phyloP scores from a whole-genome alignment of 2,888 invertebrate genomes.

The Emmelina monodactyla region DNA sequence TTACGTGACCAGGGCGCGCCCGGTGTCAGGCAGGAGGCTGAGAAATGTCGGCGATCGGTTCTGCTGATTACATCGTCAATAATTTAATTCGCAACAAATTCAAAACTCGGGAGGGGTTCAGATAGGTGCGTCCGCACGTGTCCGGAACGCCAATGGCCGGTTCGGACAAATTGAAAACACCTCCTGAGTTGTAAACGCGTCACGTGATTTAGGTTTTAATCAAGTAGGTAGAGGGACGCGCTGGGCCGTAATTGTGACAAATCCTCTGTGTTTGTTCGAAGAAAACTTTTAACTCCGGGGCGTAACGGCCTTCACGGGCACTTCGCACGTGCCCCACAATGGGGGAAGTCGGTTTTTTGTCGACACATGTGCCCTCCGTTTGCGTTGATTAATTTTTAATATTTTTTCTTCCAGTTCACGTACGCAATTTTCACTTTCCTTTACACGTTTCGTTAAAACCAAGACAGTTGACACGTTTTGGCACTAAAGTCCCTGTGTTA shows the following conservation, averaged over 20 bases:
- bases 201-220: constrained; percentile 68
- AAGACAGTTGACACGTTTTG: constrained; percentile 3
- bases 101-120: constrained; percentile 52
- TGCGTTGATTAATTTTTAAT: constrained; percentile 64
- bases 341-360: constrained; percentile 60
- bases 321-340: constrained; percentile 52
- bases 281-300: constrained; percentile 61
- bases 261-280: constrained; percentile 67
- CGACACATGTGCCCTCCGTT: constrained; percentile 58
- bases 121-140: constrained; percentile 59
- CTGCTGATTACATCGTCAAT: constrained; percentile 58
- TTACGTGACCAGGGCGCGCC: constrained; percentile 40
- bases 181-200: constrained; percentile 66
- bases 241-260: constrained; percentile 65
- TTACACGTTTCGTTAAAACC: constrained; percentile 2
- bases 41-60: constrained; percentile 31
- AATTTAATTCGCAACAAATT: constrained; percentile 65
- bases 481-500: constrained; percentile 11
- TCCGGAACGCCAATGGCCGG: constrained; percentile 58
- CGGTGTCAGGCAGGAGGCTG: constrained; percentile 19
- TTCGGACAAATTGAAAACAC: constrained; percentile 65
- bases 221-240: constrained; percentile 64
- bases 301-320: constrained; percentile 53
- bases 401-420: constrained; percentile 65
- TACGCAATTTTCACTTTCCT: constrained; percentile 64